Evolutionary conservation across 2,888 invertebrate species (phyloP).

Genomic region (Microplitis deprimator): DNA sequence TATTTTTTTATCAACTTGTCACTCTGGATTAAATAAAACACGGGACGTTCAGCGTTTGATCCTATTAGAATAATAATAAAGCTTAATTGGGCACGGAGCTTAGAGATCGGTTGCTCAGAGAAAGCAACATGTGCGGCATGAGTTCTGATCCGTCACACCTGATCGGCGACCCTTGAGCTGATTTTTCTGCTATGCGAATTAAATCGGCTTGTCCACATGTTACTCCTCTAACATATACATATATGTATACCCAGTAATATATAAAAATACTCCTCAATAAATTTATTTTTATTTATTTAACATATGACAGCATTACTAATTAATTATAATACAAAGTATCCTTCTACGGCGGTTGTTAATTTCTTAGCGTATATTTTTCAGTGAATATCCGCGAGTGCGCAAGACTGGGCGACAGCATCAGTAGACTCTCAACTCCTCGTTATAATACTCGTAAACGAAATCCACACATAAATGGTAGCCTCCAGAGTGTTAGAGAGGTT

Average conservation of each 20-base stretch:
- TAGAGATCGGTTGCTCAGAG: slow-evolving; percentile 55
- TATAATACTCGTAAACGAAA: too few species aligned
- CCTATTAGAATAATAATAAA: slow-evolving; percentile 64
- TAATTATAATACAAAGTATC: too few species aligned
- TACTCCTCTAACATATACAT: not conserved
- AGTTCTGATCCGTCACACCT: slow-evolving; percentile 65
- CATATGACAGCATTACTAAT: too few species aligned
- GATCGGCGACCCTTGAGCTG: slow-evolving; percentile 57
- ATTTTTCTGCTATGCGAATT: slow-evolving; percentile 51
- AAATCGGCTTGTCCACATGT: slow-evolving; percentile 28
- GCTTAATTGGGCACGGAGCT: slow-evolving; percentile 59
- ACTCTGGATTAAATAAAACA: slow-evolving; percentile 16
- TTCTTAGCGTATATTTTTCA: slow-evolving; percentile 10
- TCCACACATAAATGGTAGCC: too few species aligned
- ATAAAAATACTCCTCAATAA: too few species aligned
- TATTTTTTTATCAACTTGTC: slow-evolving; percentile 35
- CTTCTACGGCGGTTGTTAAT: not conserved
- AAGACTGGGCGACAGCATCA: not conserved
- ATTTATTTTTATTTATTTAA: too few species aligned
- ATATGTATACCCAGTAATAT: too few species aligned
- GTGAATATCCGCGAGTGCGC: not conserved
- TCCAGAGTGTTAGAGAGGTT: too few species aligned
- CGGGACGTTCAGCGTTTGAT: slow-evolving; percentile 52
- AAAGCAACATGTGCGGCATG: slow-evolving; percentile 66
- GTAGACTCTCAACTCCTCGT: too few species aligned